Evolutionary conservation across 2,888 invertebrate genomes (phyloP).

Genomic region (Lochmaea crataegi): DNA sequence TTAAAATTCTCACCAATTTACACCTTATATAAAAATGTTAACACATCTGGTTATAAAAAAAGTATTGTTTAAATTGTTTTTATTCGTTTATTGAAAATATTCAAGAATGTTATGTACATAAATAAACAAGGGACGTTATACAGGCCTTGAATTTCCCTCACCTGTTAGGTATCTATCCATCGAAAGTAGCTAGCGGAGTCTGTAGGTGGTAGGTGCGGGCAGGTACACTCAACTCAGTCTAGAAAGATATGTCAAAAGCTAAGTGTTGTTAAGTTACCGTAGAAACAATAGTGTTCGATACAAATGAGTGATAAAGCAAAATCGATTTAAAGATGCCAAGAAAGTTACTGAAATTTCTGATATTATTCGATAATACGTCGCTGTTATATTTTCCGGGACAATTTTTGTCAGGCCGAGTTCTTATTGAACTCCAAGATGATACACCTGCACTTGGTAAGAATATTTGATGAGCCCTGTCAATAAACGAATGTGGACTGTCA

Average conservation of each 20-base stretch:
- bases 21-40: no score
- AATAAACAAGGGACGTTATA: slow-evolving; percentile 37
- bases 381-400: slow-evolving; percentile 93
- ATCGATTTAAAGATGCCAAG: slow-evolving; percentile 74
- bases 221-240: slow-evolving; percentile 32
- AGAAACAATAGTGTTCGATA: slow-evolving; percentile 34
- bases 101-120: background rate
- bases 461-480: slow-evolving; percentile 45
- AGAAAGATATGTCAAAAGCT: slow-evolving; percentile 41
- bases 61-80: no score
- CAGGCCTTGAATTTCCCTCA: slow-evolving; percentile 54
- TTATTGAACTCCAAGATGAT: slow-evolving; percentile 93
- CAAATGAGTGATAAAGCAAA: slow-evolving; percentile 32
- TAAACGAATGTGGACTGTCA: slow-evolving; percentile 38
- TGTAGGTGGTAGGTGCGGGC: slow-evolving; percentile 37
- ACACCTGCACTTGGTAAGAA: slow-evolving; percentile 86
- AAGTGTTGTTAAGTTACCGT: slow-evolving; percentile 39
- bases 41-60: no score
- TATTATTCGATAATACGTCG: slow-evolving; percentile 93
- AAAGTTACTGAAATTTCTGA: slow-evolving; percentile 91
- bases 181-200: slow-evolving; percentile 45
- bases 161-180: slow-evolving; percentile 38
- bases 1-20: no score
- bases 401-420: slow-evolving; percentile 90
- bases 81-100: background rate